Conservation (phyloP, 1,140 invertebrate species). For the Spodoptera frugiperda region DNA sequence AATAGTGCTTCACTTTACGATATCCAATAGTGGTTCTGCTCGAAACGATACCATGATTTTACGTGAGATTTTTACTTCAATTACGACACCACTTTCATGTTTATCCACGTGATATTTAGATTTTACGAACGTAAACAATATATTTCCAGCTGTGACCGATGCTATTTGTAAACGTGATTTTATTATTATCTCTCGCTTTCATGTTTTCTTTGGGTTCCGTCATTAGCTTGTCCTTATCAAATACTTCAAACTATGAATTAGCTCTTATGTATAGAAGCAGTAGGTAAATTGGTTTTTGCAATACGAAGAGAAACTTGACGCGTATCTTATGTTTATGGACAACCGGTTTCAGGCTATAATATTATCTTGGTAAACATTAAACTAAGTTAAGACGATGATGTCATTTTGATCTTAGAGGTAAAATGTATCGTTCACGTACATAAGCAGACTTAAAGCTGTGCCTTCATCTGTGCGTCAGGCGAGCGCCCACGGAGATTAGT, state of each 20-base stretch:
- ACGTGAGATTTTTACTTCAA: constrained; percentile 3
- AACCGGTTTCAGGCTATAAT: constrained; percentile 34
- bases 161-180: constrained; percentile 40
- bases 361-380: constrained; percentile 60
- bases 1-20: constrained; percentile 53
- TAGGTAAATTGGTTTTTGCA: not conserved
- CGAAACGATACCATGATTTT: constrained; percentile 4
- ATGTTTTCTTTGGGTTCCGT: not conserved
- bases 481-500: constrained; percentile 60
- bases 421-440: constrained; percentile 65
- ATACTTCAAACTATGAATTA: constrained; percentile 2
- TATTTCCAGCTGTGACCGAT: constrained; percentile 35
- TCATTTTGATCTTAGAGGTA: constrained; percentile 67
- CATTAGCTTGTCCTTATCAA: constrained; percentile 1
- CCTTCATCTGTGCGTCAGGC: constrained; percentile 62
- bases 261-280: not conserved
- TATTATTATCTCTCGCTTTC: constrained; percentile 13
- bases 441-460: constrained; percentile 54
- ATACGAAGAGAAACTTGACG: not conserved
- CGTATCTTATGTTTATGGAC: constrained; percentile 19
- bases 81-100: constrained; percentile 35
- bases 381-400: constrained; percentile 69
- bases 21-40: constrained; percentile 44
- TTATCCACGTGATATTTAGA: constrained; percentile 22
- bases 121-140: constrained; percentile 27